Percentiles rank a stretch among this genome's conserved stretches.
These are phyloP conservation scores for Liopterus haemorrhoidalis DNA, from an alignment of 2,888 invertebrate species.

Conservation along the genomic window DNA sequence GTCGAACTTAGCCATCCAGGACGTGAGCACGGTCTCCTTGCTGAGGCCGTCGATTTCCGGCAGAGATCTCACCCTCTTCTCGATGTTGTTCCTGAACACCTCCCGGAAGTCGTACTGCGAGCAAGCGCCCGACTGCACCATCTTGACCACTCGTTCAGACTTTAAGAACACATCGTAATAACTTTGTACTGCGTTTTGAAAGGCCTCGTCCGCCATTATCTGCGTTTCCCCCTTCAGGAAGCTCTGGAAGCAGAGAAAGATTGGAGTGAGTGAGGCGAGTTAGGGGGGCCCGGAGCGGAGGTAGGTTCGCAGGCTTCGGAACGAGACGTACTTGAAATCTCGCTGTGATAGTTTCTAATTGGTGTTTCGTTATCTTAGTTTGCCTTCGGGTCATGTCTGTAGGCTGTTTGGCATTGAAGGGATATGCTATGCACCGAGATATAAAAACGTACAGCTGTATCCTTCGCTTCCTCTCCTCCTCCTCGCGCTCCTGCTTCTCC, in stretches of 20 bases:
- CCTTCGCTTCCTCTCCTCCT: slow-evolving; percentile 90
- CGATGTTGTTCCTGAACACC: slow-evolving; percentile 96
- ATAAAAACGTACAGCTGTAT: slow-evolving; percentile 98
- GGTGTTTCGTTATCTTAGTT: slow-evolving; percentile 92
- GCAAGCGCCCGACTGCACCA: slow-evolving; percentile 97
- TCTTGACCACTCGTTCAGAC: slow-evolving; percentile 91
- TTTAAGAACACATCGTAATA: slow-evolving; percentile 94
- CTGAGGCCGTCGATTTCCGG: slow-evolving; percentile 99
- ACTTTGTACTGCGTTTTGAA: slow-evolving; percentile 96
- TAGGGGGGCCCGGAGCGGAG: background rate
- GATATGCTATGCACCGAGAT: slow-evolving; percentile 95
- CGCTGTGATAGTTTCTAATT: slow-evolving; percentile 87
- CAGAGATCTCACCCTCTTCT: slow-evolving; percentile 94
- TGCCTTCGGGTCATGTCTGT: slow-evolving; percentile 96
- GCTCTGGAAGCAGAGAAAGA: slow-evolving; percentile 50
- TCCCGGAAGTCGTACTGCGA: slow-evolving; percentile 98
- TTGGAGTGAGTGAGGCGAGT: background rate
- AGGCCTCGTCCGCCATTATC: slow-evolving; percentile 95
- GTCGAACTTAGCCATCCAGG: slow-evolving; percentile 99
- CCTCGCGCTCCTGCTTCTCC: slow-evolving; percentile 92
- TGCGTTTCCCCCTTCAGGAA: slow-evolving; percentile 98
- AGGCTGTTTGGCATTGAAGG: slow-evolving; percentile 98
- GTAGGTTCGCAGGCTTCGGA: background rate
- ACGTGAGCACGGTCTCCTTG: slow-evolving; percentile 97
- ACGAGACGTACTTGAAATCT: slow-evolving; percentile 74